phyloP scores from a whole-genome alignment of 2,888 invertebrate species.

The Amphipoea lucens region DNA sequence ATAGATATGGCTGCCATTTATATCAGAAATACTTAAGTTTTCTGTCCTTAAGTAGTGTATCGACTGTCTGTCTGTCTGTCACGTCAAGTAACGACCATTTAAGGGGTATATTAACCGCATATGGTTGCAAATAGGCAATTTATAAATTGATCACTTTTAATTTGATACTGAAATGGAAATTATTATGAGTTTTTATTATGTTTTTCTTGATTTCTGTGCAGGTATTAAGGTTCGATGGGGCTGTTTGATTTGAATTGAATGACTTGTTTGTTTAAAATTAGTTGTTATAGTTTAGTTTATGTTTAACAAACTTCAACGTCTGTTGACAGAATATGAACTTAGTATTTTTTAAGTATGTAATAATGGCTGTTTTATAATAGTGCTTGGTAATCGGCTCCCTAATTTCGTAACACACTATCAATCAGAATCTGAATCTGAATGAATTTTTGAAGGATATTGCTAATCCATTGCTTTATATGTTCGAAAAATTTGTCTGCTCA shows the following conservation, averaged over 20 bases:
- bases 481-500: neutral
- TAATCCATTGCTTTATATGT: neutral
- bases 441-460: neutral
- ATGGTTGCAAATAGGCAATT: constrained; percentile 85
- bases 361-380: constrained; percentile 2
- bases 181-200: constrained; percentile 77
- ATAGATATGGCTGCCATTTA: constrained; percentile 17
- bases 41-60: constrained; percentile 70
- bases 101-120: constrained; percentile 83
- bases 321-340: constrained; percentile 26
- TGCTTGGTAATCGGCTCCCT: neutral
- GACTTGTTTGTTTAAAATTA: constrained; percentile 46
- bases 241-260: constrained; percentile 57
- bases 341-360: constrained; percentile 30
- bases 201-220: constrained; percentile 47
- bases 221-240: constrained; percentile 51
- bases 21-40: constrained; percentile 42
- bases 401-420: neutral
- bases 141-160: constrained; percentile 78
- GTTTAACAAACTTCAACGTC: constrained; percentile 29
- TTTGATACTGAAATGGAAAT: constrained; percentile 74
- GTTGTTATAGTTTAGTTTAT: neutral
- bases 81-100: constrained; percentile 76
- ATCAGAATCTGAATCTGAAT: neutral
- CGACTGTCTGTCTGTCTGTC: constrained; percentile 82